These are phyloP conservation scores for Podocnemis expansa DNA, from an alignment of 2,113 vertebrate genomes.

Conservation along the genomic window DNA sequence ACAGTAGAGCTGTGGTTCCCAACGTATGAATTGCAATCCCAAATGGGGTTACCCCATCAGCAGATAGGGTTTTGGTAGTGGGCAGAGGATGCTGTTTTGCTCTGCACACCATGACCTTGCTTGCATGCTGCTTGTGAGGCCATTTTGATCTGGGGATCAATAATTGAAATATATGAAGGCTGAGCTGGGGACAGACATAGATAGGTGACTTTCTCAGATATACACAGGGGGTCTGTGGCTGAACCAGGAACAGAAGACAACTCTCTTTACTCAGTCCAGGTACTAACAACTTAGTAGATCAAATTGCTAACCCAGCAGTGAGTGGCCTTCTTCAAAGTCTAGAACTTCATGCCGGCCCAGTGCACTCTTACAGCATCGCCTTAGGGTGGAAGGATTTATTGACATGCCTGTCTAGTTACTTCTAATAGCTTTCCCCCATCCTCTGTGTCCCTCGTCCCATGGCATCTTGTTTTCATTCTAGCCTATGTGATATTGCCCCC, in stretches of 20 bases:
- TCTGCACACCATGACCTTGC: too few species aligned
- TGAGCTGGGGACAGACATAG: not conserved
- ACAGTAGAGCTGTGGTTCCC: too few species aligned
- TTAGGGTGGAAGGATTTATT: not conserved
- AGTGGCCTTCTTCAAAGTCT: not conserved
- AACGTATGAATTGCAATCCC: too few species aligned
- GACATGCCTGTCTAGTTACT: not conserved
- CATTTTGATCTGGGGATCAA: too few species aligned
- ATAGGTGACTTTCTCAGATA: not conserved
- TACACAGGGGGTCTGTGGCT: not conserved
- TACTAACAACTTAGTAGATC: not conserved
- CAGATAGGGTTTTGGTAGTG: too few species aligned
- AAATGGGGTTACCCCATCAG: too few species aligned
- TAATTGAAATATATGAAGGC: not conserved
- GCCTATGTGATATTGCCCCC: not conserved
- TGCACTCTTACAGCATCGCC: not conserved
- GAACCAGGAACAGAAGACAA: not conserved
- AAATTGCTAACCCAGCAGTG: not conserved
- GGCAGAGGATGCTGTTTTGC: too few species aligned
- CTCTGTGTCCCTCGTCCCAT: not conserved
- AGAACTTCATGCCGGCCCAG: too few species aligned
- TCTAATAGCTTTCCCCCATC: not conserved
- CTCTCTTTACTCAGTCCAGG: not conserved
- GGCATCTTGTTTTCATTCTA: not conserved
- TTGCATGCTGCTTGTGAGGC: too few species aligned